These are phyloP conservation scores for Volucella zonaria DNA, from an alignment of 2,888 invertebrate species.

Conservation along the genomic window DNA sequence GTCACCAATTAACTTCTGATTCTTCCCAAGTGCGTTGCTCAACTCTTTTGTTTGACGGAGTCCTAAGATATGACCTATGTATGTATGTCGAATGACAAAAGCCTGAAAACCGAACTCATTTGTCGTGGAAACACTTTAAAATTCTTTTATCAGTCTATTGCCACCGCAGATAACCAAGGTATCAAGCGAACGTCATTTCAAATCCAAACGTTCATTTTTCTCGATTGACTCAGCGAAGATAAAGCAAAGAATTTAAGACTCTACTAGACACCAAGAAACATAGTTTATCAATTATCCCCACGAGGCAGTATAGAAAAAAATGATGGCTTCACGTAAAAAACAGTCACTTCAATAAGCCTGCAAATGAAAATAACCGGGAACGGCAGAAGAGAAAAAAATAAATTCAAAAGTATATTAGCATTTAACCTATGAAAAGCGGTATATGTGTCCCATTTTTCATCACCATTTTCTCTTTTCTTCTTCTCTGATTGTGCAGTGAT, in stretches of 20 bases:
- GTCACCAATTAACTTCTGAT: too few relatives aligned
- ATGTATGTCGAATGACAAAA: neutral
- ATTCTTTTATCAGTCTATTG: conserved; percentile 32
- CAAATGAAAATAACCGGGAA: conserved; percentile 26
- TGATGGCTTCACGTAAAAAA: conserved; percentile 41
- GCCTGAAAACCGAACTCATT: conserved; percentile 32
- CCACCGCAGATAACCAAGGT: conserved; percentile 48
- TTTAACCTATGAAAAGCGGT: conserved; percentile 26
- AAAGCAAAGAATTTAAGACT: conserved; percentile 10
- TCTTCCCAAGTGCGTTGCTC: neutral
- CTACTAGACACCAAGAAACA: conserved; percentile 51
- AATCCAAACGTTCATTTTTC: conserved; percentile 56
- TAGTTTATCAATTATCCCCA: conserved; percentile 65
- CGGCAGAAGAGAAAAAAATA: neutral
- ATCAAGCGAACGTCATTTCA: conserved; percentile 58
- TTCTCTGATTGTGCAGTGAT: neutral
- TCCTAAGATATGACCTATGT: neutral
- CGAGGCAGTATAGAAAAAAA: conserved; percentile 44
- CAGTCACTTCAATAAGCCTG: conserved; percentile 57
- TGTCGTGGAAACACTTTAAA: conserved; percentile 37
- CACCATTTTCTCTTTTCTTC: conserved; percentile 1
- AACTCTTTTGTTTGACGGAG: conserved; percentile 37
- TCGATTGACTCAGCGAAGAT: conserved; percentile 44
- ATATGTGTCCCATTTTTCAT: conserved; percentile 14
- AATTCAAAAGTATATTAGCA: conserved; percentile 32